Evolutionary conservation across 2,113 vertebrate genomes (phyloP).

Genomic region (Ariopsis seemanni): DNA sequence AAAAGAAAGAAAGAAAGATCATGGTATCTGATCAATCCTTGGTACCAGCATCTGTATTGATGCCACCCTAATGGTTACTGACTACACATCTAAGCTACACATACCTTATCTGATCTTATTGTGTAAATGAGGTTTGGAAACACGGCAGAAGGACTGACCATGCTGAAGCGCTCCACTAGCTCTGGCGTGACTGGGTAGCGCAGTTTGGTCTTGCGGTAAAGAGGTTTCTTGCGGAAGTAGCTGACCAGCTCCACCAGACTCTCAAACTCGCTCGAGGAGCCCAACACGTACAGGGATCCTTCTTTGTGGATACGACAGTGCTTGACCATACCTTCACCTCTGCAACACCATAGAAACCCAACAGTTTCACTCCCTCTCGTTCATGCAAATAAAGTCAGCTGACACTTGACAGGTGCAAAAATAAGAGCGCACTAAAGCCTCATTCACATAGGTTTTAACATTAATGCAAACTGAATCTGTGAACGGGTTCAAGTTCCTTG

Average conservation of each 20-base stretch:
- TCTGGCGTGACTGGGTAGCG: constrained; percentile 92
- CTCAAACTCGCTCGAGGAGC: constrained; percentile 90
- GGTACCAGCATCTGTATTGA: neutral
- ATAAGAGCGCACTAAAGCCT: neutral
- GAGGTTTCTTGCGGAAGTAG: constrained; percentile 86
- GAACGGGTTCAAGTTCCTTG: neutral
- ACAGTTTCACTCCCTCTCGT: neutral
- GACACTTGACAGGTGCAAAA: neutral
- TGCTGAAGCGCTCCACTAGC: constrained; percentile 85
- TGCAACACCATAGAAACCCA: constrained; percentile 58
- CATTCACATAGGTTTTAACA: neutral
- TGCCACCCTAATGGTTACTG: neutral
- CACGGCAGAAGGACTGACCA: constrained; percentile 65
- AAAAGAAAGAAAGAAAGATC: no score
- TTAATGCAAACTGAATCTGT: neutral
- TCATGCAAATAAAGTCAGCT: neutral
- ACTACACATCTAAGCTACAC: neutral
- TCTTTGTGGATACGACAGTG: constrained; percentile 93
- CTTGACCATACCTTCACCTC: constrained; percentile 92
- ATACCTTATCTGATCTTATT: neutral
- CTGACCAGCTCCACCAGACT: constrained; percentile 90
- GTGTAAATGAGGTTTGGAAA: neutral
- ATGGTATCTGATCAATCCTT: neutral
- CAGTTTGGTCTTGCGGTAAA: constrained; percentile 93
- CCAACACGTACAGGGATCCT: constrained; percentile 84